phyloP scores from a whole-genome alignment of 2,113 vertebrate species.

The Ctenomys sociabilis region DNA sequence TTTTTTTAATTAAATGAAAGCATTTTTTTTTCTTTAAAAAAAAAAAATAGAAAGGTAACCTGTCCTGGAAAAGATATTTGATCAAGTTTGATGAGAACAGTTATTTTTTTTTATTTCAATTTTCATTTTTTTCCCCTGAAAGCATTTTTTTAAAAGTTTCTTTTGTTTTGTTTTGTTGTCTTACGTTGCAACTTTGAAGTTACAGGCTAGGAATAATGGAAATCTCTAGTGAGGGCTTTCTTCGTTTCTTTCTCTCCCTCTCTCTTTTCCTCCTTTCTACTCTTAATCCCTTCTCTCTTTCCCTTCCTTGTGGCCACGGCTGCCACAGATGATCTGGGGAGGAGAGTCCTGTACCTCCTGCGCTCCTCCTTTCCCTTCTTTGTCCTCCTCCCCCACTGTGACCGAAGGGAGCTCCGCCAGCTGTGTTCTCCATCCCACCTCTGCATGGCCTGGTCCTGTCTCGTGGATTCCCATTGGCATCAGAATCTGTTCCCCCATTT shows the following conservation, averaged over 20 bases:
- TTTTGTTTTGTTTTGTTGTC: slow-evolving; percentile 58
- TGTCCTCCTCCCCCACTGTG: slow-evolving; percentile 77
- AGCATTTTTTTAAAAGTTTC: slow-evolving; percentile 22
- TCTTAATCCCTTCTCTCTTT: slow-evolving; percentile 80
- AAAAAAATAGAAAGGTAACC: slow-evolving; percentile 67
- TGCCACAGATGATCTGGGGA: slow-evolving; percentile 91
- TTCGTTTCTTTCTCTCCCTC: slow-evolving; percentile 59
- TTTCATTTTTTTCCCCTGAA: slow-evolving; percentile 49
- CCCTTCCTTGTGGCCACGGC: slow-evolving; percentile 88
- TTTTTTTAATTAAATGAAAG: slow-evolving; percentile 88
- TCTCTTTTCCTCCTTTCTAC: slow-evolving; percentile 48
- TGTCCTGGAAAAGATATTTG: slow-evolving; percentile 82
- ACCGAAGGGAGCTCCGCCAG: slow-evolving; percentile 81
- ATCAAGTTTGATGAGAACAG: slow-evolving; percentile 32
- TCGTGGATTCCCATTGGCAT: slow-evolving; percentile 83
- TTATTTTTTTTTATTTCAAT: slow-evolving; percentile 68
- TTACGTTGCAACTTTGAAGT: slow-evolving; percentile 64
- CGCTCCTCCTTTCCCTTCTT: slow-evolving; percentile 69
- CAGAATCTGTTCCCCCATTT: slow-evolving; percentile 74
- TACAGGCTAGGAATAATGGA: neutral
- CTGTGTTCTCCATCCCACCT: slow-evolving; percentile 88
- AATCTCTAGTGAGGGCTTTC: slow-evolving; percentile 16
- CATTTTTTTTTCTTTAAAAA: slow-evolving; percentile 70
- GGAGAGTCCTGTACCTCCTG: slow-evolving; percentile 88
- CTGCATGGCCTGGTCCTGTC: slow-evolving; percentile 96